These are phyloP conservation scores for Eupristina koningsbergeri DNA, from an alignment of 1,140 invertebrate species.

Conservation along the genomic window DNA sequence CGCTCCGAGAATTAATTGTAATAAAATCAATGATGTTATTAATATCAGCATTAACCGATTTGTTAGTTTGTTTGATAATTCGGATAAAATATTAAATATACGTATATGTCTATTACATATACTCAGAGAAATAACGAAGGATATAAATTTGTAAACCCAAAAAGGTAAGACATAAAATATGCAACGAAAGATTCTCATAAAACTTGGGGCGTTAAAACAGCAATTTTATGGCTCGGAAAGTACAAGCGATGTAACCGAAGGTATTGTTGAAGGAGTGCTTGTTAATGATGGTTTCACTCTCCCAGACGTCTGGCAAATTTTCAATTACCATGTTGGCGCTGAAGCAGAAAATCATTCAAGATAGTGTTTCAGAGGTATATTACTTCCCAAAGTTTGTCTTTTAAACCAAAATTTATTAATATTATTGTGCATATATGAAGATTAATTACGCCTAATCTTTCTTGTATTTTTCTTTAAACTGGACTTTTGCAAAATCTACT, in stretches of 20 bases:
- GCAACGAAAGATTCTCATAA: constrained; percentile 35
- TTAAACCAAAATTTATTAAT: too few relatives aligned
- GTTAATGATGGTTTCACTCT: constrained; percentile 71
- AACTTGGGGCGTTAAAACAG: constrained; percentile 36
- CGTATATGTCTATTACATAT: not conserved
- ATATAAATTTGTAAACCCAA: constrained; percentile 78
- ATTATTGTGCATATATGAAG: too few relatives aligned
- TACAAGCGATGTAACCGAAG: constrained; percentile 77
- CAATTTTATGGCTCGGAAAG: constrained; percentile 59
- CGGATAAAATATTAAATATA: too few relatives aligned
- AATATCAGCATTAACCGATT: too few relatives aligned
- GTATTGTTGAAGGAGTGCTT: constrained; percentile 77
- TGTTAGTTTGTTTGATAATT: too few relatives aligned
- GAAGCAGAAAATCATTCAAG: constrained; percentile 71
- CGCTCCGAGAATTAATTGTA: too few relatives aligned
- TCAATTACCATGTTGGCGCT: constrained; percentile 78
- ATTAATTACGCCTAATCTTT: too few relatives aligned
- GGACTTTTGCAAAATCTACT: too few relatives aligned
- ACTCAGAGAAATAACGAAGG: constrained; percentile 77
- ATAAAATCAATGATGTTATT: too few relatives aligned
- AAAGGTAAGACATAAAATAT: constrained; percentile 39
- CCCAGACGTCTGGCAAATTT: constrained; percentile 73
- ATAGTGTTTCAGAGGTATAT: too few relatives aligned
- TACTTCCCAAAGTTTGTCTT: too few relatives aligned
- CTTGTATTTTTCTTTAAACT: too few relatives aligned